Evolutionary conservation across 2,888 invertebrate genomes (phyloP).

Genomic region (Euplagia quadripunctaria): DNA sequence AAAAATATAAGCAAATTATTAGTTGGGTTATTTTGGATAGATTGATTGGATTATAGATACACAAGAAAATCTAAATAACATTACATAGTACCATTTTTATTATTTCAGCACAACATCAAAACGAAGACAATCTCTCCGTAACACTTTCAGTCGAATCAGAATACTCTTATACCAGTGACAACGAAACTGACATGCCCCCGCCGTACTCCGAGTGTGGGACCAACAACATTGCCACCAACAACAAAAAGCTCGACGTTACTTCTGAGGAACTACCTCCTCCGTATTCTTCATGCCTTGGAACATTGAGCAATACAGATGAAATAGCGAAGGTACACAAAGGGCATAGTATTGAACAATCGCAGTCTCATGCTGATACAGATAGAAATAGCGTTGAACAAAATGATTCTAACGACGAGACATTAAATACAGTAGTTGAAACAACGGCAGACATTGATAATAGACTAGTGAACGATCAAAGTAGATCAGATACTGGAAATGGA

Average conservation of each 20-base stretch:
- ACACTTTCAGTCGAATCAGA: conserved; percentile 2
- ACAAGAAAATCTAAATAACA: too few species aligned
- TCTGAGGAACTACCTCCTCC: conserved; percentile 9
- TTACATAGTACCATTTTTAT: too few species aligned
- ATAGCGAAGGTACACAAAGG: background rate
- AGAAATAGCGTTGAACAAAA: background rate
- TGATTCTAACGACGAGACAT: background rate
- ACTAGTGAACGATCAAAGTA: background rate
- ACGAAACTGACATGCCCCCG: background rate
- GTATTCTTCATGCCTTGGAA: background rate
- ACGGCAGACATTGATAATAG: background rate
- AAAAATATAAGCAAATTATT: too few species aligned
- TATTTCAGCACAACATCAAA: background rate
- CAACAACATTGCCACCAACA: background rate
- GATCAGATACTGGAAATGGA: background rate
- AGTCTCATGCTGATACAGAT: background rate
- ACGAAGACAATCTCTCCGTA: conserved; percentile 1
- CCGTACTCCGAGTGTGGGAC: conserved; percentile 5
- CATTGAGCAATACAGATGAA: background rate
- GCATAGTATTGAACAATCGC: background rate
- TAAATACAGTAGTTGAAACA: background rate
- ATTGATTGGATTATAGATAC: too few species aligned
- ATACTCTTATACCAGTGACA: background rate
- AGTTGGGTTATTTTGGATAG: too few species aligned
- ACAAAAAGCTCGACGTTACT: background rate